These are phyloP conservation scores for Nibea albiflora DNA, from an alignment of 2,113 vertebrate genomes.

Conservation along the genomic window DNA sequence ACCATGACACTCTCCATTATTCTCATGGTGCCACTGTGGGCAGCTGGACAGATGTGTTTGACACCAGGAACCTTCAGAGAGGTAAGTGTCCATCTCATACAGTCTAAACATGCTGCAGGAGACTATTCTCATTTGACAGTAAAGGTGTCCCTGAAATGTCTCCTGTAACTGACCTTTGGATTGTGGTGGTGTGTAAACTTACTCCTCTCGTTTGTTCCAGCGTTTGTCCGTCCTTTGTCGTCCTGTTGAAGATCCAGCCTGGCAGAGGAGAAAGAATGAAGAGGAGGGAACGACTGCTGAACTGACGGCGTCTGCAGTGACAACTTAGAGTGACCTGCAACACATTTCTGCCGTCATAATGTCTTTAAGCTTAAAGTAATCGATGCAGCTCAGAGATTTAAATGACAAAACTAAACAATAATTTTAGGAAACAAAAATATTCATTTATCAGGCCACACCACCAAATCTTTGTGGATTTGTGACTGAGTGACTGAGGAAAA, in stretches of 20 bases:
- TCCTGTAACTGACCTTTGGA: background rate
- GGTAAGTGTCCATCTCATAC: constrained; percentile 22
- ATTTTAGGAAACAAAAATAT: no score
- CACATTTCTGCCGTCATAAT: background rate
- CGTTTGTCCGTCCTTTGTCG: constrained; percentile 14
- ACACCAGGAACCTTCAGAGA: constrained; percentile 40
- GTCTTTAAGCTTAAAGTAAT: background rate
- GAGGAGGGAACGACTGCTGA: background rate
- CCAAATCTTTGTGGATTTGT: no score
- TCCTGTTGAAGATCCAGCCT: background rate
- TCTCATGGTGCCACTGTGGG: constrained; percentile 56
- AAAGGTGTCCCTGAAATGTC: background rate
- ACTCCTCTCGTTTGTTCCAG: background rate
- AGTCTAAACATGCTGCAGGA: no score
- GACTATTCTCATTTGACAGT: no score
- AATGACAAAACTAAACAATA: background rate
- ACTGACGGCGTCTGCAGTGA: background rate
- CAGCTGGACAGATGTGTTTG: constrained; percentile 32
- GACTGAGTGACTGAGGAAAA: background rate
- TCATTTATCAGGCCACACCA: no score
- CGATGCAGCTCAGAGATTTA: background rate
- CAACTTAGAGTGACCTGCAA: background rate
- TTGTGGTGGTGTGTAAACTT: background rate
- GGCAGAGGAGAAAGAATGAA: background rate
- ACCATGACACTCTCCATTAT: constrained; percentile 59